These are phyloP conservation scores for Nomada hirtipes DNA, from an alignment of 2,888 invertebrate species.

Conservation along the genomic window DNA sequence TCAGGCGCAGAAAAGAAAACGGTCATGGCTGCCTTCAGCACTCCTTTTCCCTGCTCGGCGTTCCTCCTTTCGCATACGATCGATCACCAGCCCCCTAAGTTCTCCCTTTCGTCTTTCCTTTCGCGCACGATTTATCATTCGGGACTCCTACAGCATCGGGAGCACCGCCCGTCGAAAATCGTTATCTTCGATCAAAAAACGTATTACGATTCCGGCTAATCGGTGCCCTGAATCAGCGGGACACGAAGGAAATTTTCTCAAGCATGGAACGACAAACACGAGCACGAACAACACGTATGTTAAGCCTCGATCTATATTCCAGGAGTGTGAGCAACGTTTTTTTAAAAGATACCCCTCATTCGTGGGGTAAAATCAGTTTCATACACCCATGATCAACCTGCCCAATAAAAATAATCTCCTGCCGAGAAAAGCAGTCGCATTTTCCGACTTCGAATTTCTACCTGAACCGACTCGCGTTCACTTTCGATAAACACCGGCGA, in stretches of 20 bases:
- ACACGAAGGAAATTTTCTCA: constrained; percentile 5
- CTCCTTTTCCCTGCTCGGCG: constrained; percentile 29
- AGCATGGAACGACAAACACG: constrained; percentile 10
- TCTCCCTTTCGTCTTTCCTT: constrained; percentile 43
- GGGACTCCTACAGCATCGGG: constrained; percentile 18
- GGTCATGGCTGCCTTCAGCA: constrained; percentile 60
- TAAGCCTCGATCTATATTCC: too few relatives aligned
- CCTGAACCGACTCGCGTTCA: constrained; percentile 42
- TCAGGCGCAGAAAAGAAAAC: constrained; percentile 65
- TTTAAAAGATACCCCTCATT: too few relatives aligned
- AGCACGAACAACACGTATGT: too few relatives aligned
- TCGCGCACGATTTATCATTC: constrained; percentile 59
- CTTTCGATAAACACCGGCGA: constrained; percentile 15
- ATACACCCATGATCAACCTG: too few relatives aligned
- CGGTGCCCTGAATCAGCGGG: constrained; percentile 18
- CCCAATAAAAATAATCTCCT: too few relatives aligned
- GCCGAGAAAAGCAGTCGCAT: too few relatives aligned
- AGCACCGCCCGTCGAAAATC: constrained; percentile 15
- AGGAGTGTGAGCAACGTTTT: too few relatives aligned
- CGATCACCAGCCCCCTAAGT: constrained; percentile 32
- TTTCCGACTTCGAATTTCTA: constrained; percentile 21
- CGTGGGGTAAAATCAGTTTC: too few relatives aligned
- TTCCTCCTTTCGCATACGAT: constrained; percentile 36
- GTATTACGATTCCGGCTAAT: constrained; percentile 23
- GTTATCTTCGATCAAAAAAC: constrained; percentile 39